phyloP scores from a whole-genome alignment of 2,888 invertebrate species.

The Suillia variegata region DNA sequence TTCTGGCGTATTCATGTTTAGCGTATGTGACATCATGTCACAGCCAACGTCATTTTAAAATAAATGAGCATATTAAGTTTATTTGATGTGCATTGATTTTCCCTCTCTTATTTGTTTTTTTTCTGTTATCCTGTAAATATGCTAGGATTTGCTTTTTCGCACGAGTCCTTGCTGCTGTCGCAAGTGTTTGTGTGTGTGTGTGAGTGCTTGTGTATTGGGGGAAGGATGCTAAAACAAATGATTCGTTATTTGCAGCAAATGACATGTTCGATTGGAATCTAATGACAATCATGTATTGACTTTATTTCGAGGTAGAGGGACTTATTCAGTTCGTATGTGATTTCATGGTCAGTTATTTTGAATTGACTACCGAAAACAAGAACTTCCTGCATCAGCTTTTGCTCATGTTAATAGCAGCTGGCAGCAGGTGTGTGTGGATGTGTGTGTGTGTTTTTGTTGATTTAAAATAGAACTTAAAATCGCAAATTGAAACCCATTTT shows the following conservation, averaged over 20 bases:
- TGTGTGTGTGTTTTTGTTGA: no score
- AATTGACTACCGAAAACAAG: no score
- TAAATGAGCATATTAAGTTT: constrained; percentile 34
- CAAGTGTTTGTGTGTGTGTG: not conserved
- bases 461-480: no score
- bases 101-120: not conserved
- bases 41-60: constrained; percentile 27
- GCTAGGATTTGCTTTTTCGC: not conserved
- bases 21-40: not conserved
- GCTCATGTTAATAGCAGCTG: no score
- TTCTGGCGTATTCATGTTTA: constrained; percentile 1
- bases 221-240: constrained; percentile 28
- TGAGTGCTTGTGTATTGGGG: not conserved
- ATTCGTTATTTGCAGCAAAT: constrained; percentile 34
- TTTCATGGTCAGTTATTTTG: constrained; percentile 29
- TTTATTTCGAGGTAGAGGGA: not conserved
- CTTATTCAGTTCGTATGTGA: constrained; percentile 17
- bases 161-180: not conserved
- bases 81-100: constrained; percentile 24
- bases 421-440: no score
- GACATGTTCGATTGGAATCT: constrained; percentile 33
- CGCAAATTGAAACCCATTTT: no score
- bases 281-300: constrained; percentile 26
- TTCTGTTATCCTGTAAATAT: not conserved
- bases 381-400: no score